These are phyloP conservation scores for Nansenia antarctica DNA, from an alignment of 2,113 vertebrate species.

Conservation along the genomic window DNA sequence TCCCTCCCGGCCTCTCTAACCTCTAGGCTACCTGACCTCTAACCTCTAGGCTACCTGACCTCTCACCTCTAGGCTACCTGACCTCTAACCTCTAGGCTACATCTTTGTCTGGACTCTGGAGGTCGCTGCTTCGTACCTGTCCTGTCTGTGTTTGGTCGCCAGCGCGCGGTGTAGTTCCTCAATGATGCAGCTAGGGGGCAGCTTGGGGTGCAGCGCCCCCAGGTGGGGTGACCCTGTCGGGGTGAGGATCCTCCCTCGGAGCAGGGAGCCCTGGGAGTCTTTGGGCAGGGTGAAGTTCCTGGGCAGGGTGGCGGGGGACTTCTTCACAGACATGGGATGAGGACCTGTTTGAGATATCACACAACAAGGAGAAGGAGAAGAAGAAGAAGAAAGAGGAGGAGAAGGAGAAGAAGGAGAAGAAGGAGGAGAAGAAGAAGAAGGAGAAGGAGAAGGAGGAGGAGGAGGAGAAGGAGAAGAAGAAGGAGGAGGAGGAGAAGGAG, in stretches of 20 bases:
- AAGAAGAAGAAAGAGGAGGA: neutral
- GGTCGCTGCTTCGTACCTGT: neutral
- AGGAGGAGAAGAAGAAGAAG: neutral
- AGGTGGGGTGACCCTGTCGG: conserved; percentile 91
- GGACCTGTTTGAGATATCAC: conserved; percentile 43
- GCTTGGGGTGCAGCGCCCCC: conserved; percentile 80
- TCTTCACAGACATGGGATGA: conserved; percentile 74
- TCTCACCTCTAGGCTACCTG: too few species aligned
- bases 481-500: too few species aligned
- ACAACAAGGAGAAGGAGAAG: too few species aligned
- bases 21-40: too few species aligned
- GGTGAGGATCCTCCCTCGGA: conserved; percentile 83
- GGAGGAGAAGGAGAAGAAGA: too few species aligned
- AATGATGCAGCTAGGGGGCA: conserved; percentile 94
- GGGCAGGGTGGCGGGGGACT: conserved; percentile 77
- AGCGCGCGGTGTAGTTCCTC: conserved; percentile 94
- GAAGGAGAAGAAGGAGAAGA: neutral
- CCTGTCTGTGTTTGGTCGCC: conserved; percentile 94
- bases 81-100: too few species aligned
- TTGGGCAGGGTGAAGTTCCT: conserved; percentile 79
- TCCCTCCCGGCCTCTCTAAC: too few species aligned
- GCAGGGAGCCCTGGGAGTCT: conserved; percentile 75
- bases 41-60: too few species aligned
- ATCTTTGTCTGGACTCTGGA: too few species aligned
- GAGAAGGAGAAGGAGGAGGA: neutral